A percentile compares a stretch with the other conserved stretches of the same genome.
phyloP scores from a whole-genome alignment of 64 coral and sea anemone genomes.

The Catalaphyllia jardinei region DNA sequence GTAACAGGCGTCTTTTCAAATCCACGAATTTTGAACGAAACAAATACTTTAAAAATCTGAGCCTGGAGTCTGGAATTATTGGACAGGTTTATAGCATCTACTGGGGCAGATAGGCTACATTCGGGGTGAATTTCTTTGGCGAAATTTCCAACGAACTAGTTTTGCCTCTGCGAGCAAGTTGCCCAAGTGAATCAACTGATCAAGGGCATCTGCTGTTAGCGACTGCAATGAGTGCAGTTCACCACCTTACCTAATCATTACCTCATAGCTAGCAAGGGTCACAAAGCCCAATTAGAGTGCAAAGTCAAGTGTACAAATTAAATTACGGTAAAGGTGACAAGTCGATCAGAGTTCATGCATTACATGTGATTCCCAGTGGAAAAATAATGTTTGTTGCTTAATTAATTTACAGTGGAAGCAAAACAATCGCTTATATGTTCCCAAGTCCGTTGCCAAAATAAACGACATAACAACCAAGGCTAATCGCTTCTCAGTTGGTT shows the following conservation, averaged over 20 bases:
- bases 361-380: neutral
- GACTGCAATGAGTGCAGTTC: neutral
- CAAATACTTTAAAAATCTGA: neutral
- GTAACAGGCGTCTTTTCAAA: neutral
- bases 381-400: neutral
- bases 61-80: neutral
- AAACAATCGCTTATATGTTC: constrained; percentile 17
- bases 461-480: neutral
- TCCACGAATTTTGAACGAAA: neutral
- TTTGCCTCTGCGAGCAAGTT: constrained; percentile 37
- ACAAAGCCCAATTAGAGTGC: constrained; percentile 4
- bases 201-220: neutral
- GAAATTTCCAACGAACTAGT: neutral
- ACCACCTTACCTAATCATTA: constrained; percentile 48
- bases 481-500: neutral
- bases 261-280: constrained; percentile 62
- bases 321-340: constrained; percentile 11
- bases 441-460: neutral
- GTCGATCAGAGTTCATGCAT: neutral
- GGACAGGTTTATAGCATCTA: neutral
- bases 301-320: constrained; percentile 26
- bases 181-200: constrained; percentile 47
- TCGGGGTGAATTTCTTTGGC: neutral
- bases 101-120: neutral
- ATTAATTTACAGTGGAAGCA: neutral